These are phyloP conservation scores for Patella ulyssiponensis DNA, from an alignment of 2,888 invertebrate genomes.

Conservation along the genomic window DNA sequence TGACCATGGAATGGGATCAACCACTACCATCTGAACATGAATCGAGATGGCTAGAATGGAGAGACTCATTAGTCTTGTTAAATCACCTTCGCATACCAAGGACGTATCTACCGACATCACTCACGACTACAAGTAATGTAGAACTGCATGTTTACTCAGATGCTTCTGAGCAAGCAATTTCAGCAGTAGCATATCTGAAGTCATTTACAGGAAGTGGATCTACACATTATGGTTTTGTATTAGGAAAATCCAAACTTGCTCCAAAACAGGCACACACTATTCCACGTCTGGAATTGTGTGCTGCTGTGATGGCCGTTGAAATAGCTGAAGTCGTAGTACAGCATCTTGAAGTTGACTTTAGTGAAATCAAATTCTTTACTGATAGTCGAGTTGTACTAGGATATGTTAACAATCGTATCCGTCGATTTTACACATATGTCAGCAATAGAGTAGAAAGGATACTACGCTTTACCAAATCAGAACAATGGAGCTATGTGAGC, in stretches of 20 bases:
- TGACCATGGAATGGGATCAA: too few species aligned
- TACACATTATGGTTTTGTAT: conserved; percentile 14
- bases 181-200: conserved; percentile 25
- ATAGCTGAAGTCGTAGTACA: conserved; percentile 1
- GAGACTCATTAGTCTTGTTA: conserved; percentile 12
- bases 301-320: conserved; percentile 29
- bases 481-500: conserved; percentile 15
- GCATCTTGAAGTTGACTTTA: conserved; percentile 7
- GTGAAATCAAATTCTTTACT: background rate
- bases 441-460: conserved; percentile 16
- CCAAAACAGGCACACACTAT: conserved; percentile 30
- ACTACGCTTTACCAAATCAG: background rate
- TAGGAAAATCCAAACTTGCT: conserved; percentile 31
- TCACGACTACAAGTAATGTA: background rate
- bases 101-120: conserved; percentile 9
- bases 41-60: too few species aligned
- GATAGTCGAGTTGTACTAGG: conserved; percentile 5
- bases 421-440: conserved; percentile 18
- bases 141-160: conserved; percentile 35
- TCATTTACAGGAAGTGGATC: background rate
- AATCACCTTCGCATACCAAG: conserved; percentile 18
- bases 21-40: too few species aligned
- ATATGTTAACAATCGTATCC: background rate
- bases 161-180: conserved; percentile 35
- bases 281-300: conserved; percentile 32